Conservation (phyloP, 1,140 invertebrate genomes). For the Zelostemma sp. region DNA sequence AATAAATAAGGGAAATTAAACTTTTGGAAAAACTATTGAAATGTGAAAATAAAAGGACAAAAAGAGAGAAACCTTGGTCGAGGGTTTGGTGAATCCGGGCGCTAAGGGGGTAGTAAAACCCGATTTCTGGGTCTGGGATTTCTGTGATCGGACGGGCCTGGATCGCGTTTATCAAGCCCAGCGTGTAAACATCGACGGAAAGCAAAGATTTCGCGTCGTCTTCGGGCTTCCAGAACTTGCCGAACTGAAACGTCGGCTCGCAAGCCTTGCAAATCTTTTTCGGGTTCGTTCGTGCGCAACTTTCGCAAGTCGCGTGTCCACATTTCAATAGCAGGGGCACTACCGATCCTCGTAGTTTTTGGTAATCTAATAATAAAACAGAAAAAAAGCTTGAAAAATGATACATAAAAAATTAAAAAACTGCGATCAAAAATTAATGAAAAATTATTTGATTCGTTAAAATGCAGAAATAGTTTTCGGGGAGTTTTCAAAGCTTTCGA, state of each 20-base stretch:
- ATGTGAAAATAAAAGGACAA: too few relatives aligned
- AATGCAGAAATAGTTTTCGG: too few relatives aligned
- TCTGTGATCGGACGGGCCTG: background rate
- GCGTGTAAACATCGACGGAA: conserved; percentile 51
- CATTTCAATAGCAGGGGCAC: conserved; percentile 62
- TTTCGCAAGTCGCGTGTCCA: conserved; percentile 63
- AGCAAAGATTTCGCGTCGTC: conserved; percentile 6
- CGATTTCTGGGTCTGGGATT: conserved; percentile 43
- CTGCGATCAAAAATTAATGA: too few relatives aligned
- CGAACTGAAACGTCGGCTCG: background rate
- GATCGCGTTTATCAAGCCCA: conserved; percentile 40
- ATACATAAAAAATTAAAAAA: too few relatives aligned
- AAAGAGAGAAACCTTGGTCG: too few relatives aligned
- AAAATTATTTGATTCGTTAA: too few relatives aligned
- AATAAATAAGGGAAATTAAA: conserved; percentile 30
- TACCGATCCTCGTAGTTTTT: conserved; percentile 13
- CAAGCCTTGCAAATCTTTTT: conserved; percentile 29
- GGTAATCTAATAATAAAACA: background rate
- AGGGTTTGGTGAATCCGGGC: conserved; percentile 25
- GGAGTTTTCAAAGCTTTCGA: too few relatives aligned
- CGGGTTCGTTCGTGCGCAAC: conserved; percentile 39
- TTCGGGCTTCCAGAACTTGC: too few relatives aligned
- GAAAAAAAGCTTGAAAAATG: too few relatives aligned
- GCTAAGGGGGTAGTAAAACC: too few relatives aligned
- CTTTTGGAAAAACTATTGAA: conserved; percentile 25